Evolutionary conservation across 2,888 invertebrate genomes (phyloP), one percentile per base, ranked within the genome.

Genomic region (Temnothorax ravouxi): DNA sequence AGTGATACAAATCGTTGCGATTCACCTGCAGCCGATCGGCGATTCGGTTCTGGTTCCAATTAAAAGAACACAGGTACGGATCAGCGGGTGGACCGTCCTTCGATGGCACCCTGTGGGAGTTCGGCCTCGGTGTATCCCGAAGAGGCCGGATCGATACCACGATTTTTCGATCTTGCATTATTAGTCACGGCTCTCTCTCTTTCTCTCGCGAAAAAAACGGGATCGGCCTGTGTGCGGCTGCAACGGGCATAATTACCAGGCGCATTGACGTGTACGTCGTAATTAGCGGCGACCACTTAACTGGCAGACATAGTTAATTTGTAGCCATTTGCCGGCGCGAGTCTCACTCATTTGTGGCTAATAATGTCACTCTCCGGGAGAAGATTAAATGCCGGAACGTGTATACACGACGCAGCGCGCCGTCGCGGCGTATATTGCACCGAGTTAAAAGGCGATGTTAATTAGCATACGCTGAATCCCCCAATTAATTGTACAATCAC

Each of bases 1-100:
- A 91, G 92, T 93, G 93, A 94, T 94, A 94, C 92, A 93, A 94
- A 94, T 94, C 93, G 94, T 91, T 89, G 91, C 92, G 92, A 94
- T 94, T 94, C 94, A 93, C 93, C 94, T 92, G 93, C 93, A 91
- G 91, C 88, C 92, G 92, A 93, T 94, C 91, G 93, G 71, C 89
- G 89, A 92, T 92, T 94, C 91, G 92, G 93, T 91, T 93, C 93
- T 90, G 92, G 90, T 92, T 92, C 94, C 94, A 94, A 94, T 94
- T 94, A 94, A 94, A 94, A 91, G 92, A 94, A 94, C 92, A 93
- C 92, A 91, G 92, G 91, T 91, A 92, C 89, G 86, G 93, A 91
- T 93, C 94, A 93, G 94, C 93, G 92, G 92, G 92, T 90, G 92
- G 91, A 91, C 87, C 88, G 80, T 88, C 86, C 66, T 87, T 85